phyloP scores from a whole-genome alignment of 2,888 invertebrate species.

The Odontocolon sp. region DNA sequence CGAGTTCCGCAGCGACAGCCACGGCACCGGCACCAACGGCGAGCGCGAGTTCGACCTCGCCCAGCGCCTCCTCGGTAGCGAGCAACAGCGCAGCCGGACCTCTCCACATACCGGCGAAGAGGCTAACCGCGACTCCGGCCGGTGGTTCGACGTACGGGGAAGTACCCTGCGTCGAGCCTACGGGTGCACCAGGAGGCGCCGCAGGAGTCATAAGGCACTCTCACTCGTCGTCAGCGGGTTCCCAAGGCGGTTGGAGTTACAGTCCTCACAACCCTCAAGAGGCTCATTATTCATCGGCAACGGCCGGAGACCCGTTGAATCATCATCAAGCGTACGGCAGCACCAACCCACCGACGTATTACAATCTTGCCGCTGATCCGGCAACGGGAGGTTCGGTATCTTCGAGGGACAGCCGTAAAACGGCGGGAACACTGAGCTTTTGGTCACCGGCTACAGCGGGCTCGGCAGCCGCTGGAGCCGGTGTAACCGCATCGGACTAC shows the following conservation, averaged over 20 bases:
- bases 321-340: slow-evolving; percentile 86
- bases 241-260: slow-evolving; percentile 87
- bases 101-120: slow-evolving; percentile 94
- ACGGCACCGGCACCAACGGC: slow-evolving; percentile 82
- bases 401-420: slow-evolving; percentile 83
- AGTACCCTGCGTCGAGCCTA: slow-evolving; percentile 80
- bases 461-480: slow-evolving; percentile 78
- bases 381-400: slow-evolving; percentile 78
- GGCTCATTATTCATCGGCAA: slow-evolving; percentile 78
- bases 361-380: slow-evolving; percentile 87
- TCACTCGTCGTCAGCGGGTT: slow-evolving; percentile 79
- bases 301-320: slow-evolving; percentile 83
- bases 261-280: slow-evolving; percentile 84
- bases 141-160: slow-evolving; percentile 81
- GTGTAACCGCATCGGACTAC: slow-evolving; percentile 81
- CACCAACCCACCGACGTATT: slow-evolving; percentile 86
- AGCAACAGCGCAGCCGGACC: slow-evolving; percentile 88
- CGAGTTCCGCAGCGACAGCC: slow-evolving; percentile 74
- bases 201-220: slow-evolving; percentile 90
- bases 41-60: slow-evolving; percentile 86
- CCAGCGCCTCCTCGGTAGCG: slow-evolving; percentile 82
- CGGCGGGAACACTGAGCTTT: slow-evolving; percentile 84
- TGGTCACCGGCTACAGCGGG: slow-evolving; percentile 85
- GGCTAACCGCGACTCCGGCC: slow-evolving; percentile 84
- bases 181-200: slow-evolving; percentile 82